These are phyloP conservation scores for Trachemys scripta DNA, from an alignment of 2,113 vertebrate genomes.

Conservation along the genomic window DNA sequence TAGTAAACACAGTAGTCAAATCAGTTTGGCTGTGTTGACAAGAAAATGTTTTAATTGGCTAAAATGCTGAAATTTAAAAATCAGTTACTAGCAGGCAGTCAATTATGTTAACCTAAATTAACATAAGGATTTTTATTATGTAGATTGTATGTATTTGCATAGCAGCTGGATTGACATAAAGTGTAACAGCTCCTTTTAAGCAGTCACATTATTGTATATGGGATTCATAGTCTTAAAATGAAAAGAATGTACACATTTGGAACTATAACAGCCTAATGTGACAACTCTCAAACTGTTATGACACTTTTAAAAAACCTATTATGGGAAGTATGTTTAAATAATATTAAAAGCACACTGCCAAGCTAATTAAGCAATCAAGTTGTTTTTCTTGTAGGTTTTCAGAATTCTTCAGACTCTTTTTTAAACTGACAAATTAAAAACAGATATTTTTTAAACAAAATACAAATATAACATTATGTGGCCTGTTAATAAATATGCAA, in stretches of 20 bases:
- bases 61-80: not conserved
- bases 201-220: not conserved
- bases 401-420: not conserved
- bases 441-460: slow-evolving; percentile 16
- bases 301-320: not conserved
- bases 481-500: not conserved
- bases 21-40: slow-evolving; percentile 3
- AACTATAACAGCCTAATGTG: not conserved
- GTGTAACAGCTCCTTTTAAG: not conserved
- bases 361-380: not conserved
- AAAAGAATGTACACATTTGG: slow-evolving; percentile 7
- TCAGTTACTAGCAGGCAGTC: not conserved
- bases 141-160: slow-evolving; percentile 10
- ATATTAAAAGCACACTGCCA: slow-evolving; percentile 13
- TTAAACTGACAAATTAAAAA: not conserved
- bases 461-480: not conserved
- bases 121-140: slow-evolving; percentile 13
- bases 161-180: slow-evolving; percentile 47
- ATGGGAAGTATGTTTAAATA: slow-evolving; percentile 24
- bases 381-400: slow-evolving; percentile 9
- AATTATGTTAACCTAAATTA: slow-evolving; percentile 31
- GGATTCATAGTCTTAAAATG: not conserved
- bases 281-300: not conserved
- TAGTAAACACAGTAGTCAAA: not conserved
- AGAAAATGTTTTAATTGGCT: slow-evolving; percentile 5